phyloP scores from a whole-genome alignment of 37 sponge, comb jelly and placozoan genomes.

The Aplysina aerophoba region DNA sequence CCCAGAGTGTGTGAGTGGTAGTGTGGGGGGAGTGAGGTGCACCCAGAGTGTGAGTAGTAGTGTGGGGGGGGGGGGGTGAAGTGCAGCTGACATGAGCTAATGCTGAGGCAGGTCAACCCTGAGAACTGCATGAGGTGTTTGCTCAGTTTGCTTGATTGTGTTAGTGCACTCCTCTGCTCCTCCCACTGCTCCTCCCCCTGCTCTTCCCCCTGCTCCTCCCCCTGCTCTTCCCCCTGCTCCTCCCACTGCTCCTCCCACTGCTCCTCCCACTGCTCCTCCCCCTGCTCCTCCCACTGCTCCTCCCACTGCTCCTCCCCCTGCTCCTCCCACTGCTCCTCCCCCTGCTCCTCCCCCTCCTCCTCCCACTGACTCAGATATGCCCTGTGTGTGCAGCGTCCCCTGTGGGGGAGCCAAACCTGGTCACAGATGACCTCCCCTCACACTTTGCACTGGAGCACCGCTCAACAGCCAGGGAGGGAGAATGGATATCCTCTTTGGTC shows the following conservation, averaged over 20 bases:
- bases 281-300: too few relatives aligned
- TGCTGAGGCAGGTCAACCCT: too few relatives aligned
- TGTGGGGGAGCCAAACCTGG: constrained; percentile 76
- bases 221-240: neutral
- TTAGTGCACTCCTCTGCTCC: neutral
- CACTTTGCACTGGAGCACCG: constrained; percentile 89
- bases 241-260: too few relatives aligned
- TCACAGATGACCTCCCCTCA: constrained; percentile 78
- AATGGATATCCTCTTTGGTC: constrained; percentile 22
- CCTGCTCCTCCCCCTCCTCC: neutral
- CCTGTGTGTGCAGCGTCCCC: constrained; percentile 92
- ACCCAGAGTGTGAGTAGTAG: too few relatives aligned
- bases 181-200: neutral
- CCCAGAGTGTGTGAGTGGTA: too few relatives aligned
- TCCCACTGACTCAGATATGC: constrained; percentile 67
- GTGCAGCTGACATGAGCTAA: too few relatives aligned
- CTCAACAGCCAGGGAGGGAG: constrained; percentile 53
- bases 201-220: neutral
- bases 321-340: neutral
- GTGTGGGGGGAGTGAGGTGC: too few relatives aligned
- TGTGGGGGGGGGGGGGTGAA: too few relatives aligned
- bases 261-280: too few relatives aligned
- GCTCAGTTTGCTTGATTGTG: too few relatives aligned
- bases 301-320: neutral
- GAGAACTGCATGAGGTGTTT: too few relatives aligned